Percentiles rank a stretch among this genome's conserved stretches.
Conservation (phyloP, 1,140 invertebrate genomes). For the Drosophila seguyi region DNA sequence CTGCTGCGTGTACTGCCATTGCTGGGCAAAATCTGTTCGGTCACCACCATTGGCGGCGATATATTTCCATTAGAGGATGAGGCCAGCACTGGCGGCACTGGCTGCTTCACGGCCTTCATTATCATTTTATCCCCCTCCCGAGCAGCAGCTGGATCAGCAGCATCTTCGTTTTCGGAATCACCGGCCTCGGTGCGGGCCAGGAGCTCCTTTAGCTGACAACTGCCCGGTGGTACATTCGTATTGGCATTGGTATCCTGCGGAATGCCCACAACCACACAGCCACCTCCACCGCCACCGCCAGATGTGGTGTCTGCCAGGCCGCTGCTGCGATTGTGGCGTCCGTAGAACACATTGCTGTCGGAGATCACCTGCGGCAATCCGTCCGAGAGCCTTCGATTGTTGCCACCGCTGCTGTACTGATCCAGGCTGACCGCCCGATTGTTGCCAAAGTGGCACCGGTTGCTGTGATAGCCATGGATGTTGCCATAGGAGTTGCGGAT, state of each 20-base stretch:
- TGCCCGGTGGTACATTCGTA: constrained; percentile 27
- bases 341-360: constrained; percentile 84
- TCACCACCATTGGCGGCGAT: constrained; percentile 43
- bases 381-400: constrained; percentile 82
- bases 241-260: constrained; percentile 77
- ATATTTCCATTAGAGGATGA: constrained; percentile 67
- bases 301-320: constrained; percentile 44
- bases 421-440: constrained; percentile 84
- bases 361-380: constrained; percentile 84
- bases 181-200: constrained; percentile 33
- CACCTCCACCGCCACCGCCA: neutral
- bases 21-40: constrained; percentile 47
- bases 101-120: neutral
- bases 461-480: constrained; percentile 82
- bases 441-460: constrained; percentile 83
- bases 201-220: constrained; percentile 42
- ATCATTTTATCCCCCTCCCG: neutral
- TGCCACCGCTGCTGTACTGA: constrained; percentile 76
- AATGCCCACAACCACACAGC: constrained; percentile 8
- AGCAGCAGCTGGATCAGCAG: neutral
- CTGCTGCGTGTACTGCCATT: constrained; percentile 60
- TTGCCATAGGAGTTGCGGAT: constrained; percentile 84
- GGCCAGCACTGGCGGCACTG: constrained; percentile 12
- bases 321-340: constrained; percentile 75
- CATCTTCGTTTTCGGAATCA: constrained; percentile 23